phyloP scores from a whole-genome alignment of 2,888 invertebrate genomes.

The Melanostoma mellinum region DNA sequence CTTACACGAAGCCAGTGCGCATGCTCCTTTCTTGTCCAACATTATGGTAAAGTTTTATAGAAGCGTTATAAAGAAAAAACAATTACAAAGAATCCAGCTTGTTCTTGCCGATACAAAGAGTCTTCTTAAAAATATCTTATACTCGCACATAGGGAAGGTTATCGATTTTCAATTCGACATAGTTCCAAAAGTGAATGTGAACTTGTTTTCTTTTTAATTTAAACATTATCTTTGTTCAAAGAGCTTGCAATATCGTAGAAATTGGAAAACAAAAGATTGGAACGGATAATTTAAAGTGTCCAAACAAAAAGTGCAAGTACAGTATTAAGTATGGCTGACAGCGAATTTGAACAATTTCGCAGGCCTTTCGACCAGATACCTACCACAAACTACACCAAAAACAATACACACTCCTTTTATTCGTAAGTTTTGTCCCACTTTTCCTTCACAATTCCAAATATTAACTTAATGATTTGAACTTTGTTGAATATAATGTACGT shows the following conservation, averaged over 20 bases:
- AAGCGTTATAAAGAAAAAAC: too few species aligned
- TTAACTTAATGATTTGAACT: not conserved
- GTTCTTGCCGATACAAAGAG: constrained; percentile 39
- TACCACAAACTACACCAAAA: constrained; percentile 87
- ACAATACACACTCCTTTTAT: constrained; percentile 89
- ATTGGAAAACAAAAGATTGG: constrained; percentile 9
- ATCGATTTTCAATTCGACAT: constrained; percentile 68
- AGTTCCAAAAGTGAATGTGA: constrained; percentile 58
- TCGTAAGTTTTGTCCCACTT: constrained; percentile 87
- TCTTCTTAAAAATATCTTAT: constrained; percentile 64
- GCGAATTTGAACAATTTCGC: constrained; percentile 96
- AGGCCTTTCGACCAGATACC: constrained; percentile 92
- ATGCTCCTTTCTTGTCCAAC: too few species aligned
- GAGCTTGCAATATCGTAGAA: constrained; percentile 13
- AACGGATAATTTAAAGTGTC: constrained; percentile 18
- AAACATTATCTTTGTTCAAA: constrained; percentile 29
- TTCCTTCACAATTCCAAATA: constrained; percentile 16
- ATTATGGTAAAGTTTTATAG: too few species aligned
- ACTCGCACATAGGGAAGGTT: constrained; percentile 65
- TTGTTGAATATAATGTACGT: not conserved
- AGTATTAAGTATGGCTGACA: constrained; percentile 89
- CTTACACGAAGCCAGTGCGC: too few species aligned
- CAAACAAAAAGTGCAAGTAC: not conserved
- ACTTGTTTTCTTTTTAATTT: constrained; percentile 69
- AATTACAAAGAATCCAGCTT: too few species aligned